These are phyloP conservation scores for Spodoptera frugiperda DNA, from an alignment of 1,140 invertebrate genomes.

Conservation along the genomic window DNA sequence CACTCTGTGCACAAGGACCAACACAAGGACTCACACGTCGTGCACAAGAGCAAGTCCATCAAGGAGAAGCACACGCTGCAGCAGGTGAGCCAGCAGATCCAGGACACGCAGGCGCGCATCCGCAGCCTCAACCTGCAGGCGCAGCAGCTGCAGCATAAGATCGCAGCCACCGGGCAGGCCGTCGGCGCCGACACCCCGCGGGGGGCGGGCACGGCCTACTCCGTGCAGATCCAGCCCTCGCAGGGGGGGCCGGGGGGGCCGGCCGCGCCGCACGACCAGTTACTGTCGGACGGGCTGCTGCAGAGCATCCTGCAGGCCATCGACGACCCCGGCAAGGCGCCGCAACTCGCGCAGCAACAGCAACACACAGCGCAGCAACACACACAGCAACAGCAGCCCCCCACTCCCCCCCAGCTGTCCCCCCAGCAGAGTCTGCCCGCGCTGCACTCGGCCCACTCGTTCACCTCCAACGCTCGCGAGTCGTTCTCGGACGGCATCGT, in stretches of 20 bases:
- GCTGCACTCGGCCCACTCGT: not conserved
- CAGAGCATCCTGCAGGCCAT: slow-evolving; percentile 90
- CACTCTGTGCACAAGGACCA: too few relatives aligned
- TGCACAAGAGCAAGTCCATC: slow-evolving; percentile 75
- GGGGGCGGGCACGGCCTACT: slow-evolving; percentile 88
- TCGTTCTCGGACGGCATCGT: slow-evolving; percentile 57
- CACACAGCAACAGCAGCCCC: slow-evolving; percentile 42
- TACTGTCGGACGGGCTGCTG: slow-evolving; percentile 91
- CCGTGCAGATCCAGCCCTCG: slow-evolving; percentile 90
- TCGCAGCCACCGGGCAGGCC: slow-evolving; percentile 49
- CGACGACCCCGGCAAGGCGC: slow-evolving; percentile 68
- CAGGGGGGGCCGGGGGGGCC: slow-evolving; percentile 84
- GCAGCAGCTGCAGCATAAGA: slow-evolving; percentile 79
- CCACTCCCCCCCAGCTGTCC: not conserved
- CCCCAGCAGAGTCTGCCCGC: not conserved
- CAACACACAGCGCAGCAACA: slow-evolving; percentile 9
- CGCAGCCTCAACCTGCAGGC: slow-evolving; percentile 76
- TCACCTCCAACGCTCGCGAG: slow-evolving; percentile 35
- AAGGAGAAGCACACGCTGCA: slow-evolving; percentile 68
- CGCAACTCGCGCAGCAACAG: slow-evolving; percentile 6
- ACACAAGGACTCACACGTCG: too few relatives aligned
- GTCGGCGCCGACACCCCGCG: not conserved
- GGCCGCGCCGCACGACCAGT: slow-evolving; percentile 89
- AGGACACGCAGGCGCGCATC: slow-evolving; percentile 76
- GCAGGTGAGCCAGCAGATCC: slow-evolving; percentile 73